These are phyloP conservation scores for Paralichthys olivaceus DNA, from an alignment of 2,113 vertebrate species.

Conservation along the genomic window DNA sequence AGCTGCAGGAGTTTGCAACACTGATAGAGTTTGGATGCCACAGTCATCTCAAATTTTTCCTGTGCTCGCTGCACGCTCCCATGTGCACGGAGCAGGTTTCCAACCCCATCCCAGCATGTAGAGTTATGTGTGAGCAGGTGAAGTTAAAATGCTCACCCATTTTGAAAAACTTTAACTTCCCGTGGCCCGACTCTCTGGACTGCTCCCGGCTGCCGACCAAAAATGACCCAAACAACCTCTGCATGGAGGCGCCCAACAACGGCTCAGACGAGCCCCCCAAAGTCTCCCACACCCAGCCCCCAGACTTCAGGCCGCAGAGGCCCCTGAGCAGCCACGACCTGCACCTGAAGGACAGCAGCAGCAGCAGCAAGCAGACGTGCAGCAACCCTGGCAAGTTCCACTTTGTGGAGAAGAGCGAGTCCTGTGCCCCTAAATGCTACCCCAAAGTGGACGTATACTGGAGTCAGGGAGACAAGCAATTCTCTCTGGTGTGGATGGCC, in stretches of 20 bases:
- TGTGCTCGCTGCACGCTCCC: constrained; percentile 95
- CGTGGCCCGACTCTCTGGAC: constrained; percentile 95
- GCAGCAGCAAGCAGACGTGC: constrained; percentile 80
- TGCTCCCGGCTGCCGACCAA: constrained; percentile 94
- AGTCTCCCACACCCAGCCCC: constrained; percentile 89
- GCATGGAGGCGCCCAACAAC: constrained; percentile 98
- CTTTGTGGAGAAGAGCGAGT: constrained; percentile 93
- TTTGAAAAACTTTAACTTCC: constrained; percentile 94
- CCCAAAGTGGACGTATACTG: constrained; percentile 96
- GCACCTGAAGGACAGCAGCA: constrained; percentile 80
- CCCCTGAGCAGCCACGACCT: constrained; percentile 85
- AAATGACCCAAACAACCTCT: constrained; percentile 96
- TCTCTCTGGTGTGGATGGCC: constrained; percentile 94
- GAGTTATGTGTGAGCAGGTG: constrained; percentile 97
- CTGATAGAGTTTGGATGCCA: constrained; percentile 92
- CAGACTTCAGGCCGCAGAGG: constrained; percentile 89
- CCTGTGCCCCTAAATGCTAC: constrained; percentile 93
- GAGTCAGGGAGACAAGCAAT: constrained; percentile 93
- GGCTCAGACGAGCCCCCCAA: constrained; percentile 89
- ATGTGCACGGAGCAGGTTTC: constrained; percentile 99
- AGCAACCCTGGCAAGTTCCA: constrained; percentile 95
- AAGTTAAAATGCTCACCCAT: constrained; percentile 93
- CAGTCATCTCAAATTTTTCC: constrained; percentile 94
- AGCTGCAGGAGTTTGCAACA: constrained; percentile 92
- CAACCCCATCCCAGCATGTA: constrained; percentile 94